Conservation (phyloP, 2,797 vertebrate genomes). For the Acanthurus lineatus region DNA sequence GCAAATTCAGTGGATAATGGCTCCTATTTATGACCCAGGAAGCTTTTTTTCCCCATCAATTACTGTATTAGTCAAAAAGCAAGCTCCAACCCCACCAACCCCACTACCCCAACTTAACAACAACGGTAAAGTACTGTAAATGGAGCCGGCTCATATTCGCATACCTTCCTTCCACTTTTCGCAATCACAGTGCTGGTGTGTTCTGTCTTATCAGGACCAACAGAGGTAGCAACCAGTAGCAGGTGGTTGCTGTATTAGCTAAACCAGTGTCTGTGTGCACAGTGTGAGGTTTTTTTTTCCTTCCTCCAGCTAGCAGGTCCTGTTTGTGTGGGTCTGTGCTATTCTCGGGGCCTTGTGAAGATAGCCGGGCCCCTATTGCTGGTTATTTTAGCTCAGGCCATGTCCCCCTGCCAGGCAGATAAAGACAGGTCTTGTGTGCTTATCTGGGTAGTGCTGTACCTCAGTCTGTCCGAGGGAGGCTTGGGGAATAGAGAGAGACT, state of each 20-base stretch:
- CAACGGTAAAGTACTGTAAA: slow-evolving; percentile 77
- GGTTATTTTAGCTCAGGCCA: slow-evolving; percentile 74
- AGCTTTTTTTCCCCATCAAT: slow-evolving; percentile 81
- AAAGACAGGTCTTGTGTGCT: slow-evolving; percentile 75
- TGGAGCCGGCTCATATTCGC: slow-evolving; percentile 74
- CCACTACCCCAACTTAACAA: slow-evolving; percentile 40
- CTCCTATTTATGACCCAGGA: slow-evolving; percentile 81
- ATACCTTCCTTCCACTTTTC: slow-evolving; percentile 70
- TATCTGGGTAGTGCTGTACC: slow-evolving; percentile 71
- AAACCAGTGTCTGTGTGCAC: slow-evolving; percentile 70
- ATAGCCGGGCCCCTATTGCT: slow-evolving; percentile 68
- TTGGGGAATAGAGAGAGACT: slow-evolving; percentile 61
- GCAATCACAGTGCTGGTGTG: slow-evolving; percentile 63
- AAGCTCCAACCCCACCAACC: slow-evolving; percentile 39
- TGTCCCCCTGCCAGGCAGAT: slow-evolving; percentile 74
- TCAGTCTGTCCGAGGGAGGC: slow-evolving; percentile 64
- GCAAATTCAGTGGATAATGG: slow-evolving; percentile 83
- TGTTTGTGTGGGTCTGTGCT: slow-evolving; percentile 67
- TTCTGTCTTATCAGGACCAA: slow-evolving; percentile 74
- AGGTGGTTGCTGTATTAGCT: slow-evolving; percentile 76
- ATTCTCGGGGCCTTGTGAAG: slow-evolving; percentile 73
- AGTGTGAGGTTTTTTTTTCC: slow-evolving; percentile 50
- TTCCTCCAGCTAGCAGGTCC: slow-evolving; percentile 15
- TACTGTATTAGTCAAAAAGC: slow-evolving; percentile 82
- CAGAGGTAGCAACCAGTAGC: slow-evolving; percentile 72